phyloP scores from a whole-genome alignment of 2,888 invertebrate genomes.

The Torymus tubicola region DNA sequence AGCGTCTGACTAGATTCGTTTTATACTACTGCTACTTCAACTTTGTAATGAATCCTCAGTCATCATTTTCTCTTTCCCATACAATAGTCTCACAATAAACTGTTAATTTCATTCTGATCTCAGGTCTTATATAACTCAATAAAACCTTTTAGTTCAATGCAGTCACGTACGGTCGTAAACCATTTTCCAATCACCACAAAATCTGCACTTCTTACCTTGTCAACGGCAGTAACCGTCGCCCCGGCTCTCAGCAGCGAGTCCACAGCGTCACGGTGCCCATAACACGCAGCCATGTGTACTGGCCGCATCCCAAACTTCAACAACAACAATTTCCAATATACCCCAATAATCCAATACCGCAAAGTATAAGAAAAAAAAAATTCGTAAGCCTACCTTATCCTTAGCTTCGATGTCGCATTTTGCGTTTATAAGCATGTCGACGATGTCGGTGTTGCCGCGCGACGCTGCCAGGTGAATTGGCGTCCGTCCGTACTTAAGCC shows the following conservation, averaged over 20 bases:
- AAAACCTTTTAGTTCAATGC: too few relatives aligned
- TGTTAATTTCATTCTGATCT: too few relatives aligned
- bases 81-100: too few relatives aligned
- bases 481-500: constrained; percentile 82
- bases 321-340: too few relatives aligned
- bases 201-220: constrained; percentile 79
- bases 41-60: too few relatives aligned
- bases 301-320: constrained; percentile 85
- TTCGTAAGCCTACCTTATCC: constrained; percentile 81
- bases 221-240: constrained; percentile 83
- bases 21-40: too few relatives aligned
- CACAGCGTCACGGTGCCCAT: constrained; percentile 85
- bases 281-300: constrained; percentile 85
- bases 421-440: constrained; percentile 84
- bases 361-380: not conserved
- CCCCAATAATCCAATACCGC: not conserved
- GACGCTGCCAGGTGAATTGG: constrained; percentile 88
- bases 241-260: constrained; percentile 83
- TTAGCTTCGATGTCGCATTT: constrained; percentile 86
- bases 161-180: too few relatives aligned
- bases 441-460: constrained; percentile 84
- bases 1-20: too few relatives aligned
- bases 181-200: too few relatives aligned
- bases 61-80: too few relatives aligned
- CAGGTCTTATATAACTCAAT: too few relatives aligned